phyloP scores from a whole-genome alignment of 2,113 vertebrate genomes.

The Tragelaphus scriptus region DNA sequence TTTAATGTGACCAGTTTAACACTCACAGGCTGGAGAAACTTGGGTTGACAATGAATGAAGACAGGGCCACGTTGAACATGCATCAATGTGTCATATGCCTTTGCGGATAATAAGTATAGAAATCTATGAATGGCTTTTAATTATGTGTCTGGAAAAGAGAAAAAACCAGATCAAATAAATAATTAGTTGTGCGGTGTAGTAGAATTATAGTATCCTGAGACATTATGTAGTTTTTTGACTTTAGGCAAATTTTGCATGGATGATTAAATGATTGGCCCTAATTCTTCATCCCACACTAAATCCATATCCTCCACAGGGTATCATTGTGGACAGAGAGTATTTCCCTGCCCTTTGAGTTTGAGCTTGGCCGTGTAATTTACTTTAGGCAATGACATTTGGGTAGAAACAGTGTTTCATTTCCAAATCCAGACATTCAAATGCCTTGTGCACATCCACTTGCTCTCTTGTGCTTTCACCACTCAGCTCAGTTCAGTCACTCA shows the following conservation, averaged over 20 bases:
- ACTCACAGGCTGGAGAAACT: neutral
- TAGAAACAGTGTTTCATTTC: neutral
- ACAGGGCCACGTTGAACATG: neutral
- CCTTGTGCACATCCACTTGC: neutral
- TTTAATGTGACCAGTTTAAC: neutral
- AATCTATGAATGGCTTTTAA: neutral
- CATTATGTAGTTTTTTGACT: neutral
- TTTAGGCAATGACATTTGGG: neutral
- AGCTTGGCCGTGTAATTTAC: neutral
- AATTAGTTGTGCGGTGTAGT: neutral
- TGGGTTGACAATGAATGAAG: neutral
- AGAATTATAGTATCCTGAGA: neutral
- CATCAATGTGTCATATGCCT: neutral
- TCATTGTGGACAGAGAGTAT: neutral
- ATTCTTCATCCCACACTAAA: neutral
- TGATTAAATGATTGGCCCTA: neutral
- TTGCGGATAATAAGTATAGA: neutral
- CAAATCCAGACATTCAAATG: neutral
- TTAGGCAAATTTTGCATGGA: slow-evolving; percentile 7
- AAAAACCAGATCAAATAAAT: neutral
- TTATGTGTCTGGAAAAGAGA: neutral
- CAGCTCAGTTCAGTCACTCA: neutral
- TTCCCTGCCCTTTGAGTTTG: neutral
- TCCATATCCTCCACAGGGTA: neutral
- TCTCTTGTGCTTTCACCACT: neutral